Conservation (phyloP, 2,113 vertebrate species). For the Condylura cristata region DNA sequence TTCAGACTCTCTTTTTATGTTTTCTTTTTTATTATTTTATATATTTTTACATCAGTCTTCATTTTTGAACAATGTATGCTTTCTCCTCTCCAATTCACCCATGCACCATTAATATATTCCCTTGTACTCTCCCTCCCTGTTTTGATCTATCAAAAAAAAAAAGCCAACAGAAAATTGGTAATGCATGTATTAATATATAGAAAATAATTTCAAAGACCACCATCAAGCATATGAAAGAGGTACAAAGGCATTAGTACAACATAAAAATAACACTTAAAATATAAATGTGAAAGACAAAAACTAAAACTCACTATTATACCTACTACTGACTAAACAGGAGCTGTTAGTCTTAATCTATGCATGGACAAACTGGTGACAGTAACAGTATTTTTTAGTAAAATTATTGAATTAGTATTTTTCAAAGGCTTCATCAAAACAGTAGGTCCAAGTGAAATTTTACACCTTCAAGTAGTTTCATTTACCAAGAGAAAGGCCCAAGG, state of each 20-base stretch:
- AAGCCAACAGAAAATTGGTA: not conserved
- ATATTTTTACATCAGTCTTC: too few species aligned
- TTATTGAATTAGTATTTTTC: not conserved
- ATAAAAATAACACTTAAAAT: not conserved
- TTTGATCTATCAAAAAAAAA: not conserved
- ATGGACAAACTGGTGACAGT: not conserved
- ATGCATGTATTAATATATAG: not conserved
- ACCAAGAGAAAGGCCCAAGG: not conserved
- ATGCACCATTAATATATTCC: too few species aligned
- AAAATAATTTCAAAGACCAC: not conserved
- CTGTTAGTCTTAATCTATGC: not conserved
- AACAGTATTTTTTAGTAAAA: not conserved
- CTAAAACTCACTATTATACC: not conserved
- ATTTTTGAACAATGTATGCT: too few species aligned
- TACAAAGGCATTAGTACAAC: not conserved
- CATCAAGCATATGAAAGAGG: not conserved
- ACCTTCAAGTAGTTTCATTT: not conserved
- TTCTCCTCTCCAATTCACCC: too few species aligned
- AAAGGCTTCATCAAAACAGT: not conserved
- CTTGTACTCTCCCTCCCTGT: too few species aligned
- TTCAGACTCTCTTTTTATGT: too few species aligned
- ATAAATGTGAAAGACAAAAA: not conserved
- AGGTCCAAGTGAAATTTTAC: not conserved
- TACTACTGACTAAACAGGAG: not conserved
- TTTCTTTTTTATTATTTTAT: too few species aligned